Conservation (phyloP, 2,888 invertebrate genomes). For the Caenorhabditis auriculariae region DNA sequence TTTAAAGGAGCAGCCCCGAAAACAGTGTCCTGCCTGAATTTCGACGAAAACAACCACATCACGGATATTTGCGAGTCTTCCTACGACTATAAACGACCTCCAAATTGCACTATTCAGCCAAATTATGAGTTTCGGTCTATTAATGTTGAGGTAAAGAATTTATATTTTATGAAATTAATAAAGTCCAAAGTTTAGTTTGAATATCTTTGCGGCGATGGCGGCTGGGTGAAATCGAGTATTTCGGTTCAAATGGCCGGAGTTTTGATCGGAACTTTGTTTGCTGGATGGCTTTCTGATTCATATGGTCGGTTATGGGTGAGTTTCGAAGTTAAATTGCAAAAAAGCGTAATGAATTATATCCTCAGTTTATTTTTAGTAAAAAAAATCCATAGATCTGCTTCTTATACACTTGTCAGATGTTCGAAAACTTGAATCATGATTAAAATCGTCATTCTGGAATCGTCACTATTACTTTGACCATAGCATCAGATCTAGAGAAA, state of each 20-base stretch:
- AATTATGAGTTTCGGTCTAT: constrained; percentile 40
- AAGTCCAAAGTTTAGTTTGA: constrained; percentile 20
- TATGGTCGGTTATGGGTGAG: constrained; percentile 33
- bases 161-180: not conserved
- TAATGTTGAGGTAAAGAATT: constrained; percentile 34
- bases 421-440: too few relatives aligned
- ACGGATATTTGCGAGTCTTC: constrained; percentile 25
- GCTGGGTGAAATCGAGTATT: constrained; percentile 50
- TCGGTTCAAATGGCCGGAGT: constrained; percentile 58
- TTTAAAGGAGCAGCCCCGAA: constrained; percentile 29
- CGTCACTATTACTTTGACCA: too few relatives aligned
- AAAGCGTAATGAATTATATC: too few relatives aligned
- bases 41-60: constrained; percentile 15
- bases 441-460: too few relatives aligned
- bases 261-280: constrained; percentile 26
- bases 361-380: not conserved
- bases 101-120: constrained; percentile 24
- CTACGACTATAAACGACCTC: constrained; percentile 15
- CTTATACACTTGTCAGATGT: too few relatives aligned
- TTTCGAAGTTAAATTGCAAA: too few relatives aligned
- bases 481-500: too few relatives aligned
- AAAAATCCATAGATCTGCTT: too few relatives aligned
- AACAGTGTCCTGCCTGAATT: constrained; percentile 19
- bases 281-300: constrained; percentile 32
- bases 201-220: constrained; percentile 42